These are phyloP conservation scores for Dione vanillae DNA, from an alignment of 2,888 invertebrate genomes.

Conservation along the genomic window DNA sequence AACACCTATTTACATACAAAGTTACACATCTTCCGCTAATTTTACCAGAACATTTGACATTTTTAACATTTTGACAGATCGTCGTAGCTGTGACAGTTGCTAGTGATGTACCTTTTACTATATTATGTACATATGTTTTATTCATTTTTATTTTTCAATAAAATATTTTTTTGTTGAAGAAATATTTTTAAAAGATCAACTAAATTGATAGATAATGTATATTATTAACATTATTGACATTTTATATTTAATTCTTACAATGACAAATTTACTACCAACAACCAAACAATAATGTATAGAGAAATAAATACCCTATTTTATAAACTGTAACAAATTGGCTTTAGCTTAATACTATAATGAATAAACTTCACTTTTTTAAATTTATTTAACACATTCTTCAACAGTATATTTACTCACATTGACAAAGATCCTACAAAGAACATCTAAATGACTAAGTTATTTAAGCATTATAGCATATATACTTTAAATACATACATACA, in stretches of 20 bases:
- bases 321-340: constrained; percentile 11
- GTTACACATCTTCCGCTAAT: constrained; percentile 1
- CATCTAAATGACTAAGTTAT: constrained; percentile 22
- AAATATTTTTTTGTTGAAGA: too few species aligned
- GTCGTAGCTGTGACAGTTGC: background rate
- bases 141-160: background rate
- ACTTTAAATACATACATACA: constrained; percentile 32
- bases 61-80: constrained; percentile 4
- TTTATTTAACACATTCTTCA: background rate
- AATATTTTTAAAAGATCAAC: background rate
- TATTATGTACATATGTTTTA: background rate
- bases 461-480: constrained; percentile 39
- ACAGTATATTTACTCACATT: background rate
- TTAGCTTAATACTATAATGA: background rate
- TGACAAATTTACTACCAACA: background rate
- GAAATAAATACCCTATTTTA: background rate
- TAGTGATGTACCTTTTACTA: constrained; percentile 14
- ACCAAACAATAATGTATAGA: background rate
- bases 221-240: background rate
- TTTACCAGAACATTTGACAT: constrained; percentile 37
- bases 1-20: constrained; percentile 59
- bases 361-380: background rate
- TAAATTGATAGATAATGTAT: background rate
- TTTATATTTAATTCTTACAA: background rate
- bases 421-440: background rate